Percentiles rank a stretch among this genome's conserved stretches.
Conservation (phyloP, 2,888 invertebrate genomes). For the Noctua pronuba region DNA sequence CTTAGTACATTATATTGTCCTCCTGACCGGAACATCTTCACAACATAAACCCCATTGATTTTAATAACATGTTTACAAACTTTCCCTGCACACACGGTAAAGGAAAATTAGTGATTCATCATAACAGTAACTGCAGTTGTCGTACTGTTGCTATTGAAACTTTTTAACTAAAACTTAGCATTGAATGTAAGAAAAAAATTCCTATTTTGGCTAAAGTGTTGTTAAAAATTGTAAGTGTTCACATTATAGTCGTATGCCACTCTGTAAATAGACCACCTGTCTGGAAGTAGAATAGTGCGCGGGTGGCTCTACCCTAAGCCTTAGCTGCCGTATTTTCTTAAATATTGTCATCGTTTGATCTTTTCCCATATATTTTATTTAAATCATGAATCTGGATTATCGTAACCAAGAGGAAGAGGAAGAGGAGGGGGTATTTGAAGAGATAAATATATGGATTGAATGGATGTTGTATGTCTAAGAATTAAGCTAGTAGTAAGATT, state of each 20-base stretch:
- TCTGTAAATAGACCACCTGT: not conserved
- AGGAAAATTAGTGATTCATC: not conserved
- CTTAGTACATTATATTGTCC: not conserved
- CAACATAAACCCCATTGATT: not conserved
- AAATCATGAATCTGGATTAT: not conserved
- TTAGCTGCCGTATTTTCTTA: not conserved
- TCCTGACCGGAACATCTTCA: not conserved
- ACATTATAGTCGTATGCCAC: not conserved
- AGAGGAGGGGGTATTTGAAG: not conserved
- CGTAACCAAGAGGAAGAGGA: too few species aligned
- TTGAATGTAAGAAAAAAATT: not conserved
- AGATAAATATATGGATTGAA: too few species aligned
- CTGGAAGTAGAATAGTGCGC: not conserved
- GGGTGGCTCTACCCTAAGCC: not conserved
- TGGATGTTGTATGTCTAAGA: not conserved
- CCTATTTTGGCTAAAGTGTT: not conserved
- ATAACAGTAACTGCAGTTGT: not conserved
- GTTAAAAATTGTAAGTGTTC: not conserved
- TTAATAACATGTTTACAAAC: not conserved
- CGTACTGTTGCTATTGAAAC: not conserved
- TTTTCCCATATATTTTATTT: not conserved
- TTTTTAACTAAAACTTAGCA: conserved; percentile 2
- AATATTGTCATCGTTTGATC: not conserved
- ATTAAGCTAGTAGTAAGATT: not conserved
- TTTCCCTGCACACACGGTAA: not conserved